Evolutionary conservation across 2,888 invertebrate species (phyloP).

Genomic region (Thalpophila matura): DNA sequence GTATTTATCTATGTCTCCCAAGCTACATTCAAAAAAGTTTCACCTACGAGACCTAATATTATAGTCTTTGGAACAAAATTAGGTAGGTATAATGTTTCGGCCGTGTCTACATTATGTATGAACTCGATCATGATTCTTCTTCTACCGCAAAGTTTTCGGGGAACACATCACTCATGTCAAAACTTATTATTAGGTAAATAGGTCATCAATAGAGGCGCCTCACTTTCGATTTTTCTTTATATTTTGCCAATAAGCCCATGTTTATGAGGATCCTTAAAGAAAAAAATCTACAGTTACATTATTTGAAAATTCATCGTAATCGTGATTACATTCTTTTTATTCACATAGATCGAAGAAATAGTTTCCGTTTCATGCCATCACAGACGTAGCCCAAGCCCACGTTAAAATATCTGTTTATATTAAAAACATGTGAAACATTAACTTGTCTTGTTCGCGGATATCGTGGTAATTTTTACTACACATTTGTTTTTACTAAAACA

Average conservation of each 20-base stretch:
- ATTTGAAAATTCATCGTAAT: too few species aligned
- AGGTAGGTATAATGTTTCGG: conserved; percentile 36
- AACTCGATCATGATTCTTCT: conserved; percentile 59
- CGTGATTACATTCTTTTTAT: conserved; percentile 27
- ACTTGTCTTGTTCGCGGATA: conserved; percentile 68
- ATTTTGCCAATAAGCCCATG: conserved; percentile 17
- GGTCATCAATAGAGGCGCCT: conserved; percentile 50
- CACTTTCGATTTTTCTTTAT: conserved; percentile 26
- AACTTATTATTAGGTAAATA: conserved; percentile 66
- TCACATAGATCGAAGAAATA: conserved; percentile 38
- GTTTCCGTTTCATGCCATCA: conserved; percentile 47
- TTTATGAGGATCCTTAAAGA: too few species aligned
- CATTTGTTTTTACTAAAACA: conserved; percentile 27
- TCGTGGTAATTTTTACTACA: conserved; percentile 72
- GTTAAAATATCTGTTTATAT: conserved; percentile 55
- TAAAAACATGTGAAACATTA: conserved; percentile 48
- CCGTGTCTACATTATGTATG: conserved; percentile 50
- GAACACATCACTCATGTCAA: conserved; percentile 66
- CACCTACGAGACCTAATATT: conserved; percentile 19
- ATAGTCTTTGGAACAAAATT: conserved; percentile 35
- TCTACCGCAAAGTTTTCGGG: conserved; percentile 54
- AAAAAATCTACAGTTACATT: too few species aligned
- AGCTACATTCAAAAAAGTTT: conserved; percentile 35
- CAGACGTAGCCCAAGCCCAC: conserved; percentile 33
- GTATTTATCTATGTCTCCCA: neutral